Conservation (phyloP, 2,113 vertebrate species). For the Dicaeum eximium region DNA sequence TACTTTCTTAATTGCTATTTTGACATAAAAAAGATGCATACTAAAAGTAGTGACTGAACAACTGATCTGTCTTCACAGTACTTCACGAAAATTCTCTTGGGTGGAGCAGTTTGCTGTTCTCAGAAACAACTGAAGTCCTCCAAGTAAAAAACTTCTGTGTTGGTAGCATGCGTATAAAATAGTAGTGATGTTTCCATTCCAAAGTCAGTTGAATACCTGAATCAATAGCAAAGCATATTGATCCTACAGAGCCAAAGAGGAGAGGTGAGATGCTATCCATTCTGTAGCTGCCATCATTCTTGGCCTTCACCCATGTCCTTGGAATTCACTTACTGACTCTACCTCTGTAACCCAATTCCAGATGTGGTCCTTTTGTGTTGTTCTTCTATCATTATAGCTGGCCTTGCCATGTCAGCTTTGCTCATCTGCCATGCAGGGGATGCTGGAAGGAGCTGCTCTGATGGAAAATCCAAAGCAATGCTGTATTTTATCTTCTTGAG, state of each 20-base stretch:
- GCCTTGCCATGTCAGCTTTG: not conserved
- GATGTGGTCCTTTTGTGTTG: not conserved
- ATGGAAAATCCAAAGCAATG: not conserved
- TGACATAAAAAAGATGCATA: not conserved
- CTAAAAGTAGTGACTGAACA: not conserved
- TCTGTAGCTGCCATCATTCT: not conserved
- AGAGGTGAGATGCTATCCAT: not conserved
- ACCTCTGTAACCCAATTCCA: not conserved
- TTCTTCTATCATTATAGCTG: not conserved
- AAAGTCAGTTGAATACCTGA: not conserved
- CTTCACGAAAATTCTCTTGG: not conserved
- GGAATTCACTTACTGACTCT: not conserved
- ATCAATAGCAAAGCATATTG: not conserved
- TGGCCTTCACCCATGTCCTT: not conserved
- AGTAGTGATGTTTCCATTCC: not conserved
- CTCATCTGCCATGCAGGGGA: not conserved
- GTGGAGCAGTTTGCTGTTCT: not conserved
- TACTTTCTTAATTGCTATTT: not conserved
- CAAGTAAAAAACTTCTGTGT: not conserved
- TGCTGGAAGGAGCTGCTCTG: not conserved
- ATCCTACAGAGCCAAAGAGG: not conserved
- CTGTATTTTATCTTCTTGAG: not conserved
- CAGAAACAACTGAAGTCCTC: not conserved
- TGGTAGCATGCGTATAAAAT: not conserved
- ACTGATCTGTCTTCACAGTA: not conserved